phyloP scores from a whole-genome alignment of 2,797 vertebrate genomes.

The Alexandromys oeconomus region DNA sequence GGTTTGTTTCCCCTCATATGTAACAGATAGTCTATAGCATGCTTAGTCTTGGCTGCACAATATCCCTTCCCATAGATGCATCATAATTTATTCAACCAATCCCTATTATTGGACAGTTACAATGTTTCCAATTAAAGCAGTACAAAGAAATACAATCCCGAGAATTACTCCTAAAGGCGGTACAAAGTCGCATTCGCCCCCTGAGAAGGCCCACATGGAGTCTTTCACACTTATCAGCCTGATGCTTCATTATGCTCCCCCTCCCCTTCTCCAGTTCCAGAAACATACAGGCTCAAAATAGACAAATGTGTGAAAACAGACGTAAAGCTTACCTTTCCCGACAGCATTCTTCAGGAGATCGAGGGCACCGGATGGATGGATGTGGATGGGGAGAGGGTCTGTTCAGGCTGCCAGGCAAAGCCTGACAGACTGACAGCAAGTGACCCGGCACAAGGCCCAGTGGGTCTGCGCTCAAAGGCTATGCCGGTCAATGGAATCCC shows the following conservation, averaged over 20 bases:
- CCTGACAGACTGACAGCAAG: neutral
- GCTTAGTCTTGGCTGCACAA: constrained; percentile 4
- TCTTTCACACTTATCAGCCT: neutral
- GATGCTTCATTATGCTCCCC: constrained; percentile 19
- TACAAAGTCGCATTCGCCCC: neutral
- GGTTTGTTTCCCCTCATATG: neutral
- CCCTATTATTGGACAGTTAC: constrained; percentile 30
- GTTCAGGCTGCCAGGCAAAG: neutral
- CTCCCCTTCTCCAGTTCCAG: neutral
- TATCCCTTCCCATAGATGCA: neutral
- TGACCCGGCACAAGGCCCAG: neutral
- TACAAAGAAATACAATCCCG: constrained; percentile 51
- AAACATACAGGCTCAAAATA: constrained; percentile 10
- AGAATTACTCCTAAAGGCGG: constrained; percentile 30
- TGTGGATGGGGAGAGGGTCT: neutral
- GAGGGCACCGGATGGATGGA: neutral
- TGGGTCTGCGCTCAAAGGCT: neutral
- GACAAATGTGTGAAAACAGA: constrained; percentile 47
- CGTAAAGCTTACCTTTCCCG: neutral
- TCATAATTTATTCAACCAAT: constrained; percentile 39
- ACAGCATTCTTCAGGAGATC: neutral
- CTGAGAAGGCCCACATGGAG: neutral
- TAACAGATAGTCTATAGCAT: neutral
- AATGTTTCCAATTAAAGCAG: constrained; percentile 71
- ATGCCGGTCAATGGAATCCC: neutral